These are phyloP conservation scores for Pelusios castaneus DNA, from an alignment of 2,113 vertebrate genomes.

Conservation along the genomic window DNA sequence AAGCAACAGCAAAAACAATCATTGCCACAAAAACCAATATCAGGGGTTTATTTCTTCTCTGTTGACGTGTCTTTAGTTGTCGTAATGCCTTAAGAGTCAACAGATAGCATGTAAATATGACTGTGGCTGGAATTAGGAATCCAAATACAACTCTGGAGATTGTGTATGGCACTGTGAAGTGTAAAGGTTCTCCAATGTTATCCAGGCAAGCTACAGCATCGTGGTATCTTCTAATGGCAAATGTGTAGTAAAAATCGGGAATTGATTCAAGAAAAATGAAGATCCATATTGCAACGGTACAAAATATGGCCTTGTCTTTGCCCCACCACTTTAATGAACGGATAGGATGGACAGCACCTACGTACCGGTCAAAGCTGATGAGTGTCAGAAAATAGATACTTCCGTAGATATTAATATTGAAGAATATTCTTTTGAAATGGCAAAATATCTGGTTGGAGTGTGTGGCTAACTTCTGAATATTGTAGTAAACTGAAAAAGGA, in stretches of 20 bases:
- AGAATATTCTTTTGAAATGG: constrained; percentile 76
- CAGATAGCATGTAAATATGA: constrained; percentile 76
- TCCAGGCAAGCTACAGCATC: constrained; percentile 46
- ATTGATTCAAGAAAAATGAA: constrained; percentile 57
- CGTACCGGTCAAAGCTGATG: constrained; percentile 82
- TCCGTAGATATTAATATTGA: constrained; percentile 81
- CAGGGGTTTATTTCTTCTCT: constrained; percentile 70
- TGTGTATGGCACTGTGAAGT: constrained; percentile 55
- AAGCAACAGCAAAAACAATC: constrained; percentile 79
- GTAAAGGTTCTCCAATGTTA: constrained; percentile 56
- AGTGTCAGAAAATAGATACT: constrained; percentile 84
- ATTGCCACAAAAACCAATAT: constrained; percentile 77
- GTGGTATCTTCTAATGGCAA: constrained; percentile 3
- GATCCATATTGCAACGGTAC: constrained; percentile 72
- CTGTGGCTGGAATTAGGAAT: constrained; percentile 75
- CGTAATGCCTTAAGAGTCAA: constrained; percentile 72
- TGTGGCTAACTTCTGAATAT: constrained; percentile 43
- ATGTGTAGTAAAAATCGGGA: constrained; percentile 74
- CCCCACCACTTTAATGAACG: constrained; percentile 81
- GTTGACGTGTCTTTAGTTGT: constrained; percentile 49
- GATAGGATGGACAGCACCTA: constrained; percentile 80
- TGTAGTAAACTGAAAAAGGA: constrained; percentile 79
- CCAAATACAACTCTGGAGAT: constrained; percentile 72
- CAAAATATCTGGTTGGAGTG: constrained; percentile 67
- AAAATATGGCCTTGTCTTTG: constrained; percentile 74